Percentiles rank a stretch among this genome's conserved stretches.
Conservation (phyloP, 2,797 vertebrate genomes). For the Notoglanidium macrostoma region DNA sequence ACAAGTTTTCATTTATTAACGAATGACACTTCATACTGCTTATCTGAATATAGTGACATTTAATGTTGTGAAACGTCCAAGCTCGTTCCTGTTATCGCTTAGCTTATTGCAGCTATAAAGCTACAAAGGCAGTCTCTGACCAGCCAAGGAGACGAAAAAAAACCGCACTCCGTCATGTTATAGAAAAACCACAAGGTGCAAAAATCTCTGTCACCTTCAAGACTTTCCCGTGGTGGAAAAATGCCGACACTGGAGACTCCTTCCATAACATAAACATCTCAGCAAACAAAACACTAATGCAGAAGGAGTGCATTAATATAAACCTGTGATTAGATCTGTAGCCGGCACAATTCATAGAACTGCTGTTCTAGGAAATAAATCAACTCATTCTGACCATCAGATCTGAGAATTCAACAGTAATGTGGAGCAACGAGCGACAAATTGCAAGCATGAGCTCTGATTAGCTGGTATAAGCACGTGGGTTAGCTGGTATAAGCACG, state of each 20-base stretch:
- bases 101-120: background rate
- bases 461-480: too few relatives aligned
- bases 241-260: background rate
- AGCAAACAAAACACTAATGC: background rate
- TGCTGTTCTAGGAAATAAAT: background rate
- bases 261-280: background rate
- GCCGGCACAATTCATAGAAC: background rate
- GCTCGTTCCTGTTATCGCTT: background rate
- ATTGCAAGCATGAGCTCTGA: background rate
- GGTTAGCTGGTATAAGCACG: background rate
- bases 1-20: background rate
- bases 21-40: background rate
- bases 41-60: background rate
- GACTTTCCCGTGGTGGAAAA: background rate
- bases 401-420: background rate
- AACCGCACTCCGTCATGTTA: background rate
- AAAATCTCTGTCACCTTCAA: background rate
- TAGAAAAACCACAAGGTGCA: background rate
- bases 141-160: background rate
- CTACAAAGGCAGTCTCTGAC: background rate
- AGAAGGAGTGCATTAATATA: background rate
- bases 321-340: background rate
- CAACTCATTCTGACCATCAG: background rate
- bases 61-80: background rate
- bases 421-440: background rate